Evolutionary conservation across 2,113 vertebrate species (phyloP).

Genomic region (Tapirus terrestris): DNA sequence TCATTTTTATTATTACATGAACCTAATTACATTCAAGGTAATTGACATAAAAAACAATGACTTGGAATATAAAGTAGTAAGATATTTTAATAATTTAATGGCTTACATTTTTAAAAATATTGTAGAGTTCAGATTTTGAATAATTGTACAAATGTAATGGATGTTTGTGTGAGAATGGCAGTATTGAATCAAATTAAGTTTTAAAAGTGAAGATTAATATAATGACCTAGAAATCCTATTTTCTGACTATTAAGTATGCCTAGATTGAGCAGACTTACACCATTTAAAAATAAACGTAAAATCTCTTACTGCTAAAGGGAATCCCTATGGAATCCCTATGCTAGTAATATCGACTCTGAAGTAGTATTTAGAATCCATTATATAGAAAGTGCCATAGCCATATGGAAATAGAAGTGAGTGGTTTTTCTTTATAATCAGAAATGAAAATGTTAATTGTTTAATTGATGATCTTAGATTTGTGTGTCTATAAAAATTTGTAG

Average conservation of each 20-base stretch:
- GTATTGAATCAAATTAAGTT: not conserved
- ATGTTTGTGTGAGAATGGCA: not conserved
- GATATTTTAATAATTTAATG: conserved; percentile 44
- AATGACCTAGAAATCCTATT: conserved; percentile 27
- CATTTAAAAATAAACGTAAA: not conserved
- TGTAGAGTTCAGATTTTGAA: not conserved
- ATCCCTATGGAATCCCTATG: not conserved
- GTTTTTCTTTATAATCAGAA: not conserved
- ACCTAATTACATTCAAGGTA: not conserved
- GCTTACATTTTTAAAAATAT: not conserved
- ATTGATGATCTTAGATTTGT: not conserved
- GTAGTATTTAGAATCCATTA: not conserved
- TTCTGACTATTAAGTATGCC: not conserved
- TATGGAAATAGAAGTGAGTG: not conserved
- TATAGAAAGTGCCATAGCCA: not conserved
- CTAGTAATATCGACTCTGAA: not conserved
- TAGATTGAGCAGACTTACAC: not conserved
- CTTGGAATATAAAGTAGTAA: conserved; percentile 46
- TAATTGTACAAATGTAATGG: not conserved
- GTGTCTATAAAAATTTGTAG: not conserved
- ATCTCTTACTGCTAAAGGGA: not conserved
- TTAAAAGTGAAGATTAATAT: not conserved
- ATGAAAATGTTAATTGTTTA: not conserved
- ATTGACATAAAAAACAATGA: not conserved
- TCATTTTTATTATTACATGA: conserved; percentile 33